Evolutionary conservation across 2,888 invertebrate genomes (phyloP), one percentile per base, ranked within the genome.

Genomic region (Lochmaea crataegi): DNA sequence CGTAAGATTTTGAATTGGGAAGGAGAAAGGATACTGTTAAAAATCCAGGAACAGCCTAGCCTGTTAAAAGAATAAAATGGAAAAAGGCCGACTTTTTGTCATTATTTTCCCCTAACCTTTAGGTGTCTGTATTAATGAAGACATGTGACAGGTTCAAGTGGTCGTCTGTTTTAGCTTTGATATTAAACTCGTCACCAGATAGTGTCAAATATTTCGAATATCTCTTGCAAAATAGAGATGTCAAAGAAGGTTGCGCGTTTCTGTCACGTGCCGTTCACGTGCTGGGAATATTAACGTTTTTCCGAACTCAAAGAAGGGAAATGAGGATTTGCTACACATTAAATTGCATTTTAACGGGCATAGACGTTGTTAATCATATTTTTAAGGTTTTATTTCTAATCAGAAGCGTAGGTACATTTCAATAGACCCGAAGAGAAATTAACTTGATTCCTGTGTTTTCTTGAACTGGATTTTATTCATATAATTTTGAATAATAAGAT

Each of bases 221-320:
- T 77, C 72, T 76, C 71, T 78, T 71, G 77, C 79, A 80, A 83
- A 84, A 84, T 84, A 77, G 82, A 84, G 83, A 83, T 70, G 77
- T 80, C 76, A 77, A 80, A 79, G 76, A 76, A 72, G 77, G 56
- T 65, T 75, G 69, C 73, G 69, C 79, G 73, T 76, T 75, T 63
- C 81, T 70, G 75, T 65, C 79, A 76, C 78, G 77, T 75, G 78
- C 65, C 78, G 76, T 82, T 75, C 85, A 78, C 83, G 85, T 84
- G 85, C 57, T 79, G 68, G 51, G 75, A 82, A 85, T 85, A 85
- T 85, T 85, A 84, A 84, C 83, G 82, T 83, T 82, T 82, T 82
- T 82, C 80, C 42, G 58, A n/a, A 12, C 6, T 14, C 41, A 42
- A 32, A 14, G 26, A 51, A 58, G n/a, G 42, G 16, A 56, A 60